These are phyloP conservation scores for Muraenolepis orangiensis DNA, from an alignment of 2,797 vertebrate species.

Conservation along the genomic window DNA sequence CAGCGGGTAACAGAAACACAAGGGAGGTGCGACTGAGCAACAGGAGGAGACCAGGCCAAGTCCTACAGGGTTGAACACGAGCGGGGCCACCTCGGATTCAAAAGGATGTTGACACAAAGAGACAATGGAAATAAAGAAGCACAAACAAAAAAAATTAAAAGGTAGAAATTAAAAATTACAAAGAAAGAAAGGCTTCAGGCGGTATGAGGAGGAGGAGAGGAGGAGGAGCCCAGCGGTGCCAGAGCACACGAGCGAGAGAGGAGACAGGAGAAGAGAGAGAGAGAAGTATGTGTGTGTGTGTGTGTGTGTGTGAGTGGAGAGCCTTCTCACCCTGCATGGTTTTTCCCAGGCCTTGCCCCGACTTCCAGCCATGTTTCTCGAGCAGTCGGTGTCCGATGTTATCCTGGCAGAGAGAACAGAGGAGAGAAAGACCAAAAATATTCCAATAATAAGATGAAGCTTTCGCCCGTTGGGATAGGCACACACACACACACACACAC, in stretches of 20 bases:
- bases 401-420: conserved; percentile 96
- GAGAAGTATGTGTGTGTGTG: conserved; percentile 17
- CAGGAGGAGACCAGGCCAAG: conserved; percentile 7
- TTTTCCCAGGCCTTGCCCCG: conserved; percentile 98
- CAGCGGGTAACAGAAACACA: background rate
- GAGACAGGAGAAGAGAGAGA: conserved; percentile 49
- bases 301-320: conserved; percentile 26
- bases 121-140: conserved; percentile 30
- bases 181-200: background rate
- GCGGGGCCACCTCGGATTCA: conserved; percentile 34
- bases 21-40: too few species aligned
- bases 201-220: background rate
- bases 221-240: conserved; percentile 3
- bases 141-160: conserved; percentile 2
- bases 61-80: conserved; percentile 41
- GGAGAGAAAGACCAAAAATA: conserved; percentile 98
- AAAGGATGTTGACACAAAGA: conserved; percentile 38
- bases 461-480: conserved; percentile 77
- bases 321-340: conserved; percentile 93
- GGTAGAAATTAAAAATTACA: background rate
- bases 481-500: conserved; percentile 45
- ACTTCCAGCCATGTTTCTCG: conserved; percentile 99
- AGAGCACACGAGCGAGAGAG: conserved; percentile 21
- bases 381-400: conserved; percentile 99
- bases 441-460: conserved; percentile 99